Percentiles rank a stretch among this genome's conserved stretches.
Evolutionary conservation across 2,888 invertebrate species (phyloP).

Genomic region (Diaperis boleti): DNA sequence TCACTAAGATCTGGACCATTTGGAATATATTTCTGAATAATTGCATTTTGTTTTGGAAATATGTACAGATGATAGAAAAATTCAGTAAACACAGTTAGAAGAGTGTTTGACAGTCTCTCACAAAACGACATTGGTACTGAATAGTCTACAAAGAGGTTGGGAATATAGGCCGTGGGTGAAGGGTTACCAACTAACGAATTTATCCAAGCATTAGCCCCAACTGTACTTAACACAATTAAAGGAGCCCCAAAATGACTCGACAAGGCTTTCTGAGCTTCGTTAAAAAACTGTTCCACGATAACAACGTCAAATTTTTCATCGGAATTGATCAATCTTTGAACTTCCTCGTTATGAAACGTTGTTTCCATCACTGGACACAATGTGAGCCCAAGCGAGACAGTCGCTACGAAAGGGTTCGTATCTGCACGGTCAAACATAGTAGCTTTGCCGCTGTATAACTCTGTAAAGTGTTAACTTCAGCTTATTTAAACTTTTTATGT

Average conservation of each 20-base stretch:
- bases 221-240: slow-evolving; percentile 58
- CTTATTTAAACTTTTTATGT: neutral
- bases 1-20: slow-evolving; percentile 50
- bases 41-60: slow-evolving; percentile 45
- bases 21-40: slow-evolving; percentile 52
- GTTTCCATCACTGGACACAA: slow-evolving; percentile 6
- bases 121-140: slow-evolving; percentile 66
- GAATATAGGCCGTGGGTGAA: slow-evolving; percentile 66
- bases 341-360: slow-evolving; percentile 4
- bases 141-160: slow-evolving; percentile 63
- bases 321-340: slow-evolving; percentile 43
- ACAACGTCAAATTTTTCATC: slow-evolving; percentile 58
- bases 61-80: slow-evolving; percentile 3
- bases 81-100: slow-evolving; percentile 32
- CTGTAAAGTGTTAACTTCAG: neutral
- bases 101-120: slow-evolving; percentile 68
- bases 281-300: slow-evolving; percentile 64
- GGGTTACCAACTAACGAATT: slow-evolving; percentile 66
- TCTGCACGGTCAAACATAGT: neutral
- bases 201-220: slow-evolving; percentile 63
- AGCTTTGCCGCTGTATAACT: neutral
- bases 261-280: slow-evolving; percentile 63
- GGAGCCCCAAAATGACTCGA: slow-evolving; percentile 54
- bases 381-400: neutral
- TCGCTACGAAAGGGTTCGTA: neutral